Conservation (phyloP, 2,888 invertebrate species). For the Aspidapion aeneum region DNA sequence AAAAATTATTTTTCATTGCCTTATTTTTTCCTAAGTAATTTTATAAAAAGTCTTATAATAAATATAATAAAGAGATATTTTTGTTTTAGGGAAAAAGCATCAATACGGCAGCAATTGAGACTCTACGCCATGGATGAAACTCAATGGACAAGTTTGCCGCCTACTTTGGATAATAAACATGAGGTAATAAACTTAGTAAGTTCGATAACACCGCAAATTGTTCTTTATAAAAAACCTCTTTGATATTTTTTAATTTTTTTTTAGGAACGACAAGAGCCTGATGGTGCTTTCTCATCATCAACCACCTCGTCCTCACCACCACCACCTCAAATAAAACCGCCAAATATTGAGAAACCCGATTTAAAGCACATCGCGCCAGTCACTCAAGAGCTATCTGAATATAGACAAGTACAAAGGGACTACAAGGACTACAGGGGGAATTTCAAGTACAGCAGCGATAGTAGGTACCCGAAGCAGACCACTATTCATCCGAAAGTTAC, state of each 20-base stretch:
- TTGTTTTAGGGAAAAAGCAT: constrained; percentile 61
- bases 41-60: constrained; percentile 2
- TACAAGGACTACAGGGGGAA: constrained; percentile 51
- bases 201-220: background rate
- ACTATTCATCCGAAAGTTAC: constrained; percentile 57
- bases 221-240: constrained; percentile 4
- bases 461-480: constrained; percentile 36
- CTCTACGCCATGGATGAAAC: constrained; percentile 66
- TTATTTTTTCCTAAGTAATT: too few relatives aligned
- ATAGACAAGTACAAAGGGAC: constrained; percentile 53
- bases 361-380: constrained; percentile 50
- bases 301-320: constrained; percentile 54
- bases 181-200: constrained; percentile 27
- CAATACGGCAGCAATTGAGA: constrained; percentile 70
- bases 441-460: constrained; percentile 35
- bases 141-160: constrained; percentile 57
- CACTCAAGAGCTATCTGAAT: constrained; percentile 55
- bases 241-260: too few relatives aligned
- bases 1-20: background rate
- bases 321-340: constrained; percentile 31
- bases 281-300: constrained; percentile 63
- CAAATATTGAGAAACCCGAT: constrained; percentile 28
- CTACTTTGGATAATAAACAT: constrained; percentile 42
- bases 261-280: constrained; percentile 65
- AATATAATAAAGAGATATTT: too few relatives aligned